Evolutionary conservation across 1,140 invertebrate genomes (phyloP), one percentile per base, ranked within the genome.

Genomic region (Wasmannia auropunctata): DNA sequence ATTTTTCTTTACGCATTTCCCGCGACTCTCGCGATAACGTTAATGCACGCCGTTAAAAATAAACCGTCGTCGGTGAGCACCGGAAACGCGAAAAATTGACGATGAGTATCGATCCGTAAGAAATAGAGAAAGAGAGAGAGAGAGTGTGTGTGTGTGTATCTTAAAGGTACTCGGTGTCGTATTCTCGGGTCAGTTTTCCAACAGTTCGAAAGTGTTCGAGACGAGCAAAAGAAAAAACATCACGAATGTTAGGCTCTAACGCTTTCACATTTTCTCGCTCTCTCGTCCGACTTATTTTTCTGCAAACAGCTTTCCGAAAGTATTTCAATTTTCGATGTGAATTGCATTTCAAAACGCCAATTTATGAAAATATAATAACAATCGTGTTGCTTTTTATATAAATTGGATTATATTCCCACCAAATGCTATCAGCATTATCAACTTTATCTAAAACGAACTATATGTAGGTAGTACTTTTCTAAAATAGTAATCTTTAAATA

Each of bases 141-240:
- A n/a, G n/a, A n/a, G n/a, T n/a, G n/a, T n/a, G n/a, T n/a, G n/a
- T n/a, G n/a, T n/a, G n/a, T n/a, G n/a, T 22, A 56, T 81, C 65
- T 70, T 69, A 34, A 80, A 54, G n/a, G 8, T 65, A n/a, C 62
- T 65, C 25, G n/a, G 62, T 79, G 72, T 88, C 81, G 88, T 86
- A 89, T 72, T 89, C 84, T 75, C 22, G 76, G 37, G 76, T 81
- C 62, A 86, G 70, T 63, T 67, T 89, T 46, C 51, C 46, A 56
- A 89, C 87, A 86, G 69, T 89, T 86, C 69, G 85, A 76, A 80
- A 89, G 75, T 74, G 72, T 86, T 72, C 54, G 28, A 60, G 46
- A 87, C 54, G 74, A 58, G 65, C 46, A 89, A 81, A 86, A 89
- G 58, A 69, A 40, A 46, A 60, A 72, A 40, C 28, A 54, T 60